A percentile compares a stretch with the other conserved stretches of the same genome.
Conservation (phyloP, 2,113 vertebrate species). For the Corapipo altera region DNA sequence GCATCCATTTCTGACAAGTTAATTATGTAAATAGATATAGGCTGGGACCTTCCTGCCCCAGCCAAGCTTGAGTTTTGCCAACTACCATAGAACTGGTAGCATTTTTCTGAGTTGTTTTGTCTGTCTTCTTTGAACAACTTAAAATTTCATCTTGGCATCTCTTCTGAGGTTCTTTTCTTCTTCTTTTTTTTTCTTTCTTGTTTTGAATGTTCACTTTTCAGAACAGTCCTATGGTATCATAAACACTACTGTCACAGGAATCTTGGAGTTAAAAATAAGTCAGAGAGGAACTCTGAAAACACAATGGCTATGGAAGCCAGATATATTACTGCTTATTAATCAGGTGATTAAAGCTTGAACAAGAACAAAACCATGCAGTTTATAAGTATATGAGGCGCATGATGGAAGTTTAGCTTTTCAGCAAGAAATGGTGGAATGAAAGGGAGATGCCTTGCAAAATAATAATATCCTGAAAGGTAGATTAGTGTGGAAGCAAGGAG, state of each 20-base stretch:
- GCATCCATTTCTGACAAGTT: background rate
- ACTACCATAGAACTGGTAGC: background rate
- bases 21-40: background rate
- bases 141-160: background rate
- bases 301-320: background rate
- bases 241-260: background rate
- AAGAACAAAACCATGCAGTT: background rate
- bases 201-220: background rate
- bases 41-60: background rate
- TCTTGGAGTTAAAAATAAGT: background rate
- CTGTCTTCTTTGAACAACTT: background rate
- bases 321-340: background rate
- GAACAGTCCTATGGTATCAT: background rate
- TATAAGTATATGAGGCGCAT: background rate
- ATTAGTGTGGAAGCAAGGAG: background rate
- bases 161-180: rapidly evolving
- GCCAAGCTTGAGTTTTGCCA: background rate
- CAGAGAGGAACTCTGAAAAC: background rate
- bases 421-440: background rate
- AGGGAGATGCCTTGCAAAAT: background rate
- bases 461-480: background rate
- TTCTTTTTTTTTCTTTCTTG: background rate
- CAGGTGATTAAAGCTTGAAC: background rate
- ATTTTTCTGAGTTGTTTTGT: background rate
- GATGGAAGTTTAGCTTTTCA: background rate